Conservation (phyloP, 64 coral and sea anemone genomes). For the Cladopsammia gracilis region DNA sequence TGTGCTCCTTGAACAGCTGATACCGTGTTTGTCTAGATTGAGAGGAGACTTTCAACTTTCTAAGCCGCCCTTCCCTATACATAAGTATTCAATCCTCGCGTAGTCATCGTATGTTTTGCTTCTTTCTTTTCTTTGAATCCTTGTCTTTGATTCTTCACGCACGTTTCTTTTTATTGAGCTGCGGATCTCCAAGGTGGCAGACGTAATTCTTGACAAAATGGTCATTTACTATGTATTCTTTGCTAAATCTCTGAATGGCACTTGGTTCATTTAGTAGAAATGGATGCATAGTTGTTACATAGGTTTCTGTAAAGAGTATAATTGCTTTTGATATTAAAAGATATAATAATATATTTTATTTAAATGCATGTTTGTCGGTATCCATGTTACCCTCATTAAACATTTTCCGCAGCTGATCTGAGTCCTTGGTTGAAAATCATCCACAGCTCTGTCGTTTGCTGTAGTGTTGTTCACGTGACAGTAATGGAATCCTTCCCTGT, state of each 20-base stretch:
- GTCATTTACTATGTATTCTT: constrained; percentile 1
- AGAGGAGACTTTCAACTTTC: constrained; percentile 51
- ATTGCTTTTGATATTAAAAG: background rate
- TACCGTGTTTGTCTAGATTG: constrained; percentile 47
- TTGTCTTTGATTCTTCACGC: background rate
- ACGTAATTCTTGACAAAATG: background rate
- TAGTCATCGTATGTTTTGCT: constrained; percentile 14
- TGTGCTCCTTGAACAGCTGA: constrained; percentile 54
- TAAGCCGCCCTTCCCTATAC: constrained; percentile 42
- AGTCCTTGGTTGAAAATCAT: background rate
- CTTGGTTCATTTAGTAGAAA: constrained; percentile 9
- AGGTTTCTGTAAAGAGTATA: background rate
- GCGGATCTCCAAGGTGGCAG: background rate
- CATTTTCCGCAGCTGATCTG: background rate
- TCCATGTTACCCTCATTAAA: constrained; percentile 18
- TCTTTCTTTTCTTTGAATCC: background rate
- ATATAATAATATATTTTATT: background rate
- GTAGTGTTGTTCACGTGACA: background rate
- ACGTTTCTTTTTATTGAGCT: background rate
- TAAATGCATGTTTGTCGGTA: background rate
- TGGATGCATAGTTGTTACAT: background rate
- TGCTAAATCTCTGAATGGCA: constrained; percentile 2
- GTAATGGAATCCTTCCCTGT: background rate
- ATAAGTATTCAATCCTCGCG: background rate
- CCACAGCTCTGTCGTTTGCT: background rate